A percentile compares a stretch with the other conserved stretches of the same genome.
Conservation (phyloP, 2,888 invertebrate species). For the Cyrtodaria siliqua region DNA sequence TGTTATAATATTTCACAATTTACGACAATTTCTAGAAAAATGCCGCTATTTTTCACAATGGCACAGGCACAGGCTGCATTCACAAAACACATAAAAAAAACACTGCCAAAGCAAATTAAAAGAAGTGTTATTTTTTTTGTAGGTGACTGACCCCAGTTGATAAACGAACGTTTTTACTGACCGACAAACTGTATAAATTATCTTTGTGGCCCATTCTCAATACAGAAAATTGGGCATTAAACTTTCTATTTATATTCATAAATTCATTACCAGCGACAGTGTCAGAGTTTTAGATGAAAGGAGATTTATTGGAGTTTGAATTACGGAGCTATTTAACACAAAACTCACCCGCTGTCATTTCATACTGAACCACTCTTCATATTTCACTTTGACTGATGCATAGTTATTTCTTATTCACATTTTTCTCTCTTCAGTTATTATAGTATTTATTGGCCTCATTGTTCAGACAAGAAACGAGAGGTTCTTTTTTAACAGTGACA, state of each 20-base stretch:
- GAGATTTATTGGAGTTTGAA: slow-evolving; percentile 36
- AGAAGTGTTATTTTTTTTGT: no score
- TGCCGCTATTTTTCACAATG: no score
- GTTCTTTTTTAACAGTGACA: no score
- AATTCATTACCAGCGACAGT: slow-evolving; percentile 34
- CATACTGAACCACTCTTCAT: slow-evolving; percentile 30
- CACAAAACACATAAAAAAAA: no score
- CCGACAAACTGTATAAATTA: background rate
- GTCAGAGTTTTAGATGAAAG: slow-evolving; percentile 25
- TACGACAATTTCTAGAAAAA: no score
- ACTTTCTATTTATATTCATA: slow-evolving; percentile 46
- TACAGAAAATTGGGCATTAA: background rate
- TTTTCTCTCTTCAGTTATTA: slow-evolving; percentile 13
- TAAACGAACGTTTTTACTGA: no score
- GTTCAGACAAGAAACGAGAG: no score
- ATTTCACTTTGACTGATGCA: slow-evolving; percentile 29
- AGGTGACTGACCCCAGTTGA: no score
- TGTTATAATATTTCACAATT: no score
- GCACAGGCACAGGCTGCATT: no score
- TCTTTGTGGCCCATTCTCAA: background rate
- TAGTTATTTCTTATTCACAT: background rate
- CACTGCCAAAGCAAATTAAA: no score
- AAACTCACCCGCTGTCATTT: slow-evolving; percentile 39
- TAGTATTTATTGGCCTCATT: slow-evolving; percentile 28
- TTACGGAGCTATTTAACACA: slow-evolving; percentile 42